Conservation (phyloP, 2,888 invertebrate species). For the Megastigmus dorsalis region DNA sequence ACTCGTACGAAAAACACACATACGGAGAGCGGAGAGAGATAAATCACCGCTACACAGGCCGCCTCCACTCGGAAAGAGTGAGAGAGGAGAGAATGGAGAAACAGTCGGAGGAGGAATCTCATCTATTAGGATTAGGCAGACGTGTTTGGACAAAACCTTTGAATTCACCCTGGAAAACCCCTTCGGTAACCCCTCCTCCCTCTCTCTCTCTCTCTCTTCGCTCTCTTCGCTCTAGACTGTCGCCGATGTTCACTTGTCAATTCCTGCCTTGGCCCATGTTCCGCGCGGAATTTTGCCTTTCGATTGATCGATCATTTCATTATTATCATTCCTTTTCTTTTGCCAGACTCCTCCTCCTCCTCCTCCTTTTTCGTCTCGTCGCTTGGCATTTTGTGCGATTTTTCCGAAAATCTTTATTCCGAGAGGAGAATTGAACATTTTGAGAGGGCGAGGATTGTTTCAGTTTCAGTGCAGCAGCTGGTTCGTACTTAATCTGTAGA, state of each 20-base stretch:
- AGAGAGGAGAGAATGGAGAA: conserved; percentile 4
- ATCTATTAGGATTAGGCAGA: conserved; percentile 66
- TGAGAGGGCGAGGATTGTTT: too few species aligned
- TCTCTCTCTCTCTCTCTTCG: neutral
- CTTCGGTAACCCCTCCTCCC: conserved; percentile 13
- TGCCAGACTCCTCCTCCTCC: neutral
- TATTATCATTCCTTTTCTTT: conserved; percentile 25
- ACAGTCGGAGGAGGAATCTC: conserved; percentile 60
- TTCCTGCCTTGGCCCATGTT: too few species aligned
- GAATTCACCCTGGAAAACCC: conserved; percentile 55
- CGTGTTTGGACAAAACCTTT: conserved; percentile 60
- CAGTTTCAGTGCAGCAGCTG: too few species aligned
- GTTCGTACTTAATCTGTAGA: too few species aligned
- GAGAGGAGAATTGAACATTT: too few species aligned
- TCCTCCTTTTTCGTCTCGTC: neutral
- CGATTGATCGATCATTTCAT: conserved; percentile 46
- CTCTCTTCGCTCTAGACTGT: too few species aligned
- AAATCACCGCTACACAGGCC: conserved; percentile 33
- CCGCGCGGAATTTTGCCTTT: neutral
- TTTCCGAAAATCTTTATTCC: neutral
- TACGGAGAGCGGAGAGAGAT: conserved; percentile 37
- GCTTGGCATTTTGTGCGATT: neutral
- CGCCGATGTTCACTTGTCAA: conserved; percentile 24
- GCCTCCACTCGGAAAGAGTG: neutral
- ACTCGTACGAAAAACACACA: conserved; percentile 35